phyloP scores from a whole-genome alignment of 2,888 invertebrate species.

The Sialis lutaria region DNA sequence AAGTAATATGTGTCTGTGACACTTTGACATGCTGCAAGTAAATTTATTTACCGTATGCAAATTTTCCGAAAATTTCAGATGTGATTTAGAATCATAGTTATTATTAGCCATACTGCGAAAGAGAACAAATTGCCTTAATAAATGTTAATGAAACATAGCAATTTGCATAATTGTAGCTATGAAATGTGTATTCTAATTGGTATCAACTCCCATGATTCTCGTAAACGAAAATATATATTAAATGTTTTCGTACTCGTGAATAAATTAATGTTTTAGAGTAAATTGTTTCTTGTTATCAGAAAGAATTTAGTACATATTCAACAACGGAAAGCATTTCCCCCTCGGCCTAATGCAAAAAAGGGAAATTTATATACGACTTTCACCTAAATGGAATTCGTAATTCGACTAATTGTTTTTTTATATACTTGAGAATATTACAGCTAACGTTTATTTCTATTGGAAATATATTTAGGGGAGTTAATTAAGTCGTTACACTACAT shows the following conservation, averaged over 20 bases:
- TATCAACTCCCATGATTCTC: neutral
- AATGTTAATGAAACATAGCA: constrained; percentile 5
- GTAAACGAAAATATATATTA: constrained; percentile 2
- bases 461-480: too few relatives aligned
- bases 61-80: neutral
- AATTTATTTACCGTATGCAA: neutral
- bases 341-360: too few relatives aligned
- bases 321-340: too few relatives aligned
- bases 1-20: neutral
- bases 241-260: constrained; percentile 1
- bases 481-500: too few relatives aligned
- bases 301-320: too few relatives aligned
- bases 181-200: constrained; percentile 5
- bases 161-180: constrained; percentile 5
- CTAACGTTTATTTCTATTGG: too few relatives aligned
- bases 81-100: neutral
- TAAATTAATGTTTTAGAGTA: neutral
- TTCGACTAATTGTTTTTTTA: too few relatives aligned
- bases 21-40: neutral
- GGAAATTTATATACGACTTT: too few relatives aligned
- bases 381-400: too few relatives aligned
- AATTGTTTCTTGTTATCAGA: neutral
- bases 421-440: too few relatives aligned
- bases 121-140: constrained; percentile 3
- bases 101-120: neutral